A percentile compares a stretch with the other conserved stretches of the same genome.
Evolutionary conservation across 2,113 vertebrate genomes (phyloP).

Genomic region (Daboia siamensis): DNA sequence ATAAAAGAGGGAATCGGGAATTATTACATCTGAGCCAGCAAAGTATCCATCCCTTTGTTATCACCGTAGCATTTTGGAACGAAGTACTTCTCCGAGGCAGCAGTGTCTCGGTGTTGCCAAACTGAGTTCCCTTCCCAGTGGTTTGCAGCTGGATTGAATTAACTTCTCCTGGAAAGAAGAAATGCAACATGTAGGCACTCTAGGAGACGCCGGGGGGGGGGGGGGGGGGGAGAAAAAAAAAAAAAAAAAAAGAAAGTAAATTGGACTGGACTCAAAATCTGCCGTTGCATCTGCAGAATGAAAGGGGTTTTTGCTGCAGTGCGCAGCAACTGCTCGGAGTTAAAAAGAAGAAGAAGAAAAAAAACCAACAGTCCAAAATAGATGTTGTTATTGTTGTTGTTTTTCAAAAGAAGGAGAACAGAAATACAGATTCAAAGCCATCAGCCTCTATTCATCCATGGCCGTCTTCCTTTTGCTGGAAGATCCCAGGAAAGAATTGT

Average conservation of each 20-base stretch:
- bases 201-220: background rate
- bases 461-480: slow-evolving; percentile 48
- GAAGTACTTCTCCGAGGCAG: slow-evolving; percentile 62
- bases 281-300: slow-evolving; percentile 9
- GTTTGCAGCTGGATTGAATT: slow-evolving; percentile 63
- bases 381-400: background rate
- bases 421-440: slow-evolving; percentile 28
- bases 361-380: slow-evolving; percentile 16
- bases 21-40: slow-evolving; percentile 43
- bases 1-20: slow-evolving; percentile 55
- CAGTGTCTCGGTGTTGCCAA: slow-evolving; percentile 49
- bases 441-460: slow-evolving; percentile 47
- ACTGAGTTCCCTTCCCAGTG: slow-evolving; percentile 58
- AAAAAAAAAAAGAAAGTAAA: background rate
- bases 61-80: slow-evolving; percentile 60
- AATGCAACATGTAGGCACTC: slow-evolving; percentile 40
- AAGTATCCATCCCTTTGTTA: slow-evolving; percentile 60
- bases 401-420: slow-evolving; percentile 26
- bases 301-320: background rate
- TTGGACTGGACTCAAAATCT: background rate
- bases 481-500: slow-evolving; percentile 38
- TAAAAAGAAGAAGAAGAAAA: background rate
- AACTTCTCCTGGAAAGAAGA: slow-evolving; percentile 53
- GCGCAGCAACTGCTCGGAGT: slow-evolving; percentile 15
- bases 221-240: too few species aligned